Evolutionary conservation across 2,797 vertebrate species (phyloP).

Genomic region (Benthosema pterotum): DNA sequence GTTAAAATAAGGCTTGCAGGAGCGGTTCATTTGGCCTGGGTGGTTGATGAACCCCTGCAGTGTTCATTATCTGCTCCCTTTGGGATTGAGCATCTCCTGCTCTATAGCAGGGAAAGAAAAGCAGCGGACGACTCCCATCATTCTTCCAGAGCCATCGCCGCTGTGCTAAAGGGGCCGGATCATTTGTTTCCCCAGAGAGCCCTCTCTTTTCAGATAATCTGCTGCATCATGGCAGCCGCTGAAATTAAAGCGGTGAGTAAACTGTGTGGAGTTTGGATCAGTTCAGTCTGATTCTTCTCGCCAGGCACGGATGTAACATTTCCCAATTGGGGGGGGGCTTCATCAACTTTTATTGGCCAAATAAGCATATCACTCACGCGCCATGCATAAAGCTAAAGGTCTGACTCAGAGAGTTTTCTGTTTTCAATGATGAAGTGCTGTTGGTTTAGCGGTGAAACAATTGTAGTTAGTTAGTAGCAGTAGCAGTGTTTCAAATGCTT

Average conservation of each 20-base stretch:
- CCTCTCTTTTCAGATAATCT: conserved; percentile 1
- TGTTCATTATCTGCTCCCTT: conserved; percentile 49
- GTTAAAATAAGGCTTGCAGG: conserved; percentile 34
- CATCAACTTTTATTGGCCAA: too few relatives aligned
- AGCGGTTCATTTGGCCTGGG: conserved; percentile 11
- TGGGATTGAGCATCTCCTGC: conserved; percentile 49
- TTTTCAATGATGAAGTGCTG: too few relatives aligned
- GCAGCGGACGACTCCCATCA: conserved; percentile 37
- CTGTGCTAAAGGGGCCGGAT: not conserved
- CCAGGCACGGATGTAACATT: too few relatives aligned
- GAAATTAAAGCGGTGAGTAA: not conserved
- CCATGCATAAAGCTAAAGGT: too few relatives aligned
- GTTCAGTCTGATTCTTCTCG: too few relatives aligned
- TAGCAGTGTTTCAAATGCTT: too few relatives aligned
- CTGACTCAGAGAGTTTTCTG: too few relatives aligned
- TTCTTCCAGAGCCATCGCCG: conserved; percentile 14
- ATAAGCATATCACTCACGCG: too few relatives aligned
- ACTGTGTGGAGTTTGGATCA: conserved; percentile 15
- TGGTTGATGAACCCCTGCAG: conserved; percentile 30
- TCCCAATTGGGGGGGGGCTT: too few relatives aligned
- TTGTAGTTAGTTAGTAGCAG: too few relatives aligned
- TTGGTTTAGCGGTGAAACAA: too few relatives aligned
- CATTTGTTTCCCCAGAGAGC: conserved; percentile 21
- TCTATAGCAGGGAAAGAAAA: conserved; percentile 24
- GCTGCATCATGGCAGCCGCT: not conserved